Evolutionary conservation across 2,113 vertebrate species (phyloP), one percentile per base, ranked within the genome.

Genomic region (Prunella fulvescens): DNA sequence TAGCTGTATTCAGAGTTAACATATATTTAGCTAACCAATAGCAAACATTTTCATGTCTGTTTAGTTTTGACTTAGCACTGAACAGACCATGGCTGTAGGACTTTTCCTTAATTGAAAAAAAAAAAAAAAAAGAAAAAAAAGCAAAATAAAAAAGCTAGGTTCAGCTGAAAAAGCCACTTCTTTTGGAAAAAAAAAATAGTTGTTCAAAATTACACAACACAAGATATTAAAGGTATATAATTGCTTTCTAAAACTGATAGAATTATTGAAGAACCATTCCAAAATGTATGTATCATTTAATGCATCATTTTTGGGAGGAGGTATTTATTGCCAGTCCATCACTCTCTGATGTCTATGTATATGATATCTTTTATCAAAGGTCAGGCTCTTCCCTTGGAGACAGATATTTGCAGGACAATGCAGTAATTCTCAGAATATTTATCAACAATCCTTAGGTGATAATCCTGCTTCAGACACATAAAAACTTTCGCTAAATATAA

Each of bases 141-240:
- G 45, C 15, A 11, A 20, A 29, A 42, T 29, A 6, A 5, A 29
- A 50, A 76, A 19, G 2, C 19, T 51, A 19, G 3, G 1, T 53
- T 73, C n/a, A 72, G 19, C 11, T 61, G 71, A 64, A 64, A 13
- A 69, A 64, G 1, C 0, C 0, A 0, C 5, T 26, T 40, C 1
- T 13, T 18, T 19, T 15, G 8, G 3, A 20, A n/a, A 54, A 85
- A n/a, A 47, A 60, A 71, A 23, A 2, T 5, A 33, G 3, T 60
- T 35, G 14, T 45, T 62, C 35, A 64, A 17, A 88, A 47, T 79
- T 28, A 57, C 8, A 29, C 11, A 66, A 37, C 26, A 9, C 11
- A 22, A 31, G 40, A 40, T 29, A 42, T 78, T 70, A 54, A 85
- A 81, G 29, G 12, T 9, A 19, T 67, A 18, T 35, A 26, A 33